Conservation (phyloP, 2,888 invertebrate genomes). For the Drosophila anomalata region DNA sequence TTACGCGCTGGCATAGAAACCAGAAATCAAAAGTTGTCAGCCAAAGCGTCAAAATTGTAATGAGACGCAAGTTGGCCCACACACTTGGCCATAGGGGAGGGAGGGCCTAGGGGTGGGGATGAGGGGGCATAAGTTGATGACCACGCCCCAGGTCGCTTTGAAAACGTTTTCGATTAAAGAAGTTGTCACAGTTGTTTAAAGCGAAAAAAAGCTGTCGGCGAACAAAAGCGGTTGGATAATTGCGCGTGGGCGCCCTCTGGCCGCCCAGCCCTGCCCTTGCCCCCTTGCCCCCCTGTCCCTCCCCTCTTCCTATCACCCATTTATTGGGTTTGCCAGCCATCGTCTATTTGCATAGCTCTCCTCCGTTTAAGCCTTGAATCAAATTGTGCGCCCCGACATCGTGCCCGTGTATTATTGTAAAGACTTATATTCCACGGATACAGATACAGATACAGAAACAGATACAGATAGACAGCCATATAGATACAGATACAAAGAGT, state of each 20-base stretch:
- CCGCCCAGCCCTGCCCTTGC: slow-evolving; percentile 12
- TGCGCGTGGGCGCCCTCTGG: slow-evolving; percentile 64
- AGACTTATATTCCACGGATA: slow-evolving; percentile 32
- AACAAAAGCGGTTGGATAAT: slow-evolving; percentile 64
- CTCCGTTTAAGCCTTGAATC: slow-evolving; percentile 48
- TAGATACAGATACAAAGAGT: slow-evolving; percentile 13
- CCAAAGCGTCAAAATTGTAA: slow-evolving; percentile 80
- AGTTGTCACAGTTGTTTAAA: slow-evolving; percentile 66
- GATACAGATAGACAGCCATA: not conserved
- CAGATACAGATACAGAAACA: not conserved
- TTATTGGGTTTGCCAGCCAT: slow-evolving; percentile 48
- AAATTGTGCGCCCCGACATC: slow-evolving; percentile 36
- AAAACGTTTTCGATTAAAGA: slow-evolving; percentile 71
- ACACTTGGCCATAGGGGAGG: slow-evolving; percentile 16
- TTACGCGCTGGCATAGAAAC: slow-evolving; percentile 45
- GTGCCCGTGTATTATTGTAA: slow-evolving; percentile 45
- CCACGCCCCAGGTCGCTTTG: slow-evolving; percentile 60
- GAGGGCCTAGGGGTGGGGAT: not conserved
- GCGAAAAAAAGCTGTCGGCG: slow-evolving; percentile 28
- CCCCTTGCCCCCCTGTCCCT: slow-evolving; percentile 11
- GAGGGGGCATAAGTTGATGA: slow-evolving; percentile 3
- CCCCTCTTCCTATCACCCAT: slow-evolving; percentile 17
- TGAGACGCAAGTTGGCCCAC: slow-evolving; percentile 55
- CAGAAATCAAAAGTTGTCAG: slow-evolving; percentile 72
- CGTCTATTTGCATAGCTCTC: slow-evolving; percentile 50